Evolutionary conservation across 2,113 vertebrate species (phyloP), one percentile per base, ranked within the genome.

Genomic region (Coptodon bakossiorum): DNA sequence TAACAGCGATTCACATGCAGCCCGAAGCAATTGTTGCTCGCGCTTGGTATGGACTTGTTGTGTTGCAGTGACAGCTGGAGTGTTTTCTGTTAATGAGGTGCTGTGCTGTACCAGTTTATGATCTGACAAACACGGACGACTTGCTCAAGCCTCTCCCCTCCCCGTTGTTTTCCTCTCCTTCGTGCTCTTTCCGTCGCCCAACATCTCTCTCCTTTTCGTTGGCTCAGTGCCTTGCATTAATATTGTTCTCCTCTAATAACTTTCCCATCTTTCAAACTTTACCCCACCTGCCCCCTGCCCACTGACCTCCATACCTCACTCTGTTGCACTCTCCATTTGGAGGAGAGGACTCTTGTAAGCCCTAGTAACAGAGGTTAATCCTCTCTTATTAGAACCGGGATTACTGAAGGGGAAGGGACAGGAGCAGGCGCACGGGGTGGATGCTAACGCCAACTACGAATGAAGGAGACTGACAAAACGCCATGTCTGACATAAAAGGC

Each of bases 381-480:
- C 87, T 94, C 88, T 96, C 95, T 96, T 94, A 96, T 97, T 96
- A 97, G 96, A 96, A 91, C 93, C 90, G 86, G 90, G 91, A 96
- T 97, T 97, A 97, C 90, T 83, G 91, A 89, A 90, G 86, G 95
- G 93, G 91, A 87, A 93, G 91, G 93, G 89, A 91, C 91, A 91
- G 91, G 83, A 90, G 84, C 83, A 84, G 92, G 89, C 68, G 84
- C 86, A 86, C 94, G 80, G 92, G 82, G 78, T 81, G 80, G 91
- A 93, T 88, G 93, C 78, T 81, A 86, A 50, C 71, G 79, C 40
- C 86, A 56, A 66, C 82, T 34, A 76, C 34, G 81, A 82, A 83
- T 63, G 40, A 79, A 81, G 59, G 63, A 78, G 80, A 88, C 53
- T 83, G 82, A 90, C 79, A 87, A 88, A 94, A 91, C 14, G 48